A percentile compares a stretch with the other conserved stretches of the same genome.
Evolutionary conservation across 1,140 invertebrate species (phyloP).

Genomic region (Goniozus legneri): DNA sequence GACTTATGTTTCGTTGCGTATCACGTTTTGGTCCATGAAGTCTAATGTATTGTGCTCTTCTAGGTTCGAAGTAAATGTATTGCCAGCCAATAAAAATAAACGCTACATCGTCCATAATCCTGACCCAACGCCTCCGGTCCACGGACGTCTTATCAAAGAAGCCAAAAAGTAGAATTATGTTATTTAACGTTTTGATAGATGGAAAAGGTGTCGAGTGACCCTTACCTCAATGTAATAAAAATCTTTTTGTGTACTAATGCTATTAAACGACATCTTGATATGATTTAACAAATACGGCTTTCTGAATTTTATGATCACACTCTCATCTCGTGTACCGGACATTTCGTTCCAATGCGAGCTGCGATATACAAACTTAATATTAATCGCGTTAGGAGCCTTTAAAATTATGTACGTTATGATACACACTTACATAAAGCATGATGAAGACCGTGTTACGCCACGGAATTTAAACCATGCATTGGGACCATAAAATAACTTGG

Average conservation of each 20-base stretch:
- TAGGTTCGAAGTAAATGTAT: conserved; percentile 84
- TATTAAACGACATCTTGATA: conserved; percentile 85
- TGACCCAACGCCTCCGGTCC: conserved; percentile 92
- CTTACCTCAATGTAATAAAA: conserved; percentile 87
- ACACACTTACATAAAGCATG: conserved; percentile 62
- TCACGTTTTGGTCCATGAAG: no score
- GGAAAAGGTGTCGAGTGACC: neutral
- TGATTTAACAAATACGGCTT: conserved; percentile 91
- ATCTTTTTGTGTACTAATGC: conserved; percentile 89
- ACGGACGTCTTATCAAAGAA: conserved; percentile 69
- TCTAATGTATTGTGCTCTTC: conserved; percentile 85
- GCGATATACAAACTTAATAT: conserved; percentile 11
- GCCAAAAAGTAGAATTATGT: conserved; percentile 2
- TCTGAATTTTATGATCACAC: conserved; percentile 85
- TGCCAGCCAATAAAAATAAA: conserved; percentile 96
- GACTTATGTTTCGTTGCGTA: no score
- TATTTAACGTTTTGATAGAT: conserved; percentile 1
- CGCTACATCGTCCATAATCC: conserved; percentile 85
- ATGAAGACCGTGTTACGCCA: conserved; percentile 89
- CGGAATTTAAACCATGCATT: conserved; percentile 84
- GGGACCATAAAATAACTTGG: conserved; percentile 70
- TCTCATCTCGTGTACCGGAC: conserved; percentile 71
- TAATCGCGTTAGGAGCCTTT: neutral
- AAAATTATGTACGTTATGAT: neutral
- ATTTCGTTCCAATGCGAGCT: conserved; percentile 93